These are phyloP conservation scores for Ctenomys sociabilis DNA, from an alignment of 2,113 vertebrate species.

Conservation along the genomic window DNA sequence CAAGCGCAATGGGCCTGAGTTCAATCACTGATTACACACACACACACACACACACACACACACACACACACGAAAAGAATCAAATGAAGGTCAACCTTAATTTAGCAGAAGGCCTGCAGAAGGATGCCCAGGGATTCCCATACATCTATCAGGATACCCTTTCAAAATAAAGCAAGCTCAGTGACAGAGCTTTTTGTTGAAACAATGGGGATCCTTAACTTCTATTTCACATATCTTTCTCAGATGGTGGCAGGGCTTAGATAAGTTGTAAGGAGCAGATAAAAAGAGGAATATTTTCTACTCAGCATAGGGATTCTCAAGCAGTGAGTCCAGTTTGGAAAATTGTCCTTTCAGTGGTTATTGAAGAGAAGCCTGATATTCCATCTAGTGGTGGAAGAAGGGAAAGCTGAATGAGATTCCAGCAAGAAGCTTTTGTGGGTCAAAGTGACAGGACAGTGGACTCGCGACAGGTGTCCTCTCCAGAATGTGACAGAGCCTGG, in stretches of 20 bases:
- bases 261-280: neutral
- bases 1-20: too few species aligned
- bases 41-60: too few species aligned
- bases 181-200: neutral
- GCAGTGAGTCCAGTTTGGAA: neutral
- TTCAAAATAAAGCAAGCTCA: neutral
- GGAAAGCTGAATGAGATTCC: neutral
- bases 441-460: neutral
- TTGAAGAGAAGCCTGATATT: neutral
- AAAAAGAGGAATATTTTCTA: neutral
- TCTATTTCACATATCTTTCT: neutral
- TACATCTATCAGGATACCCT: neutral
- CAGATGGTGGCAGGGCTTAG: neutral
- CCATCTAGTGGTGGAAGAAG: constrained; percentile 47
- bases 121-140: constrained; percentile 29
- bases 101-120: constrained; percentile 52
- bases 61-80: neutral
- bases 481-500: neutral
- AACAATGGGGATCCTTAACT: neutral
- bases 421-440: neutral
- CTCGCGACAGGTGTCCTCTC: neutral
- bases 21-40: too few species aligned
- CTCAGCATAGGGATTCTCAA: neutral
- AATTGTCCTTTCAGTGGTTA: neutral
- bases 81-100: constrained; percentile 35